Conservation (phyloP, 2,797 vertebrate species). For the Adrianichthys oophorus region DNA sequence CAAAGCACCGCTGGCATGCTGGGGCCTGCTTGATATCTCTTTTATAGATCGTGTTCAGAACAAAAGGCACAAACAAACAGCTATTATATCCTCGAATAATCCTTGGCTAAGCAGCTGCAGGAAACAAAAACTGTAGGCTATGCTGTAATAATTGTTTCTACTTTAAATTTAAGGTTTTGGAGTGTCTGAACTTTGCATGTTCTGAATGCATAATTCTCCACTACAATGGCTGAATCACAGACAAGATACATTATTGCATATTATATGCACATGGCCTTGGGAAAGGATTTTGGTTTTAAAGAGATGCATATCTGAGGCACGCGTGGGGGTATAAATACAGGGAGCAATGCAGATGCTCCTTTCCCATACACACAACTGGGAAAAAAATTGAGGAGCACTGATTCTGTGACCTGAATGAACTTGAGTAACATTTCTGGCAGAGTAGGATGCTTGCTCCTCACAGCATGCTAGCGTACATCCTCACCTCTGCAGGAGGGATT, state of each 20-base stretch:
- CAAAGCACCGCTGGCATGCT: constrained; percentile 49
- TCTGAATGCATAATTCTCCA: not conserved
- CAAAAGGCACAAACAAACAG: constrained; percentile 22
- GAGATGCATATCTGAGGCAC: constrained; percentile 46
- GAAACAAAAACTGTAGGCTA: constrained; percentile 24
- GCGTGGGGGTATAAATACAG: constrained; percentile 42
- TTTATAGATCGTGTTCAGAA: constrained; percentile 30
- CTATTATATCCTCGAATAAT: constrained; percentile 44
- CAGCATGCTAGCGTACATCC: constrained; percentile 46
- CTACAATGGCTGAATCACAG: constrained; percentile 11
- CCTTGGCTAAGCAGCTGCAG: constrained; percentile 22
- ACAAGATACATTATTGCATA: not conserved
- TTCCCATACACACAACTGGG: constrained; percentile 29
- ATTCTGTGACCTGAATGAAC: constrained; percentile 61
- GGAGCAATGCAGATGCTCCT: constrained; percentile 29
- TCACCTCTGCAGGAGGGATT: constrained; percentile 63
- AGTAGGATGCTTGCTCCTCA: constrained; percentile 34
- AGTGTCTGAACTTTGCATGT: not conserved
- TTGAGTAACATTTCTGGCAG: constrained; percentile 56
- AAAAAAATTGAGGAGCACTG: constrained; percentile 54
- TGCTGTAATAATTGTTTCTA: constrained; percentile 13
- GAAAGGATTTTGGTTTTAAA: constrained; percentile 35
- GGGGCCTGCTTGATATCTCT: constrained; percentile 55
- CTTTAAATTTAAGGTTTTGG: constrained; percentile 12
- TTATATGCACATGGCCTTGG: constrained; percentile 6